Base-by-base conservation (phyloP, 1,140 invertebrate species). In the Chymomyza costata region DNA sequence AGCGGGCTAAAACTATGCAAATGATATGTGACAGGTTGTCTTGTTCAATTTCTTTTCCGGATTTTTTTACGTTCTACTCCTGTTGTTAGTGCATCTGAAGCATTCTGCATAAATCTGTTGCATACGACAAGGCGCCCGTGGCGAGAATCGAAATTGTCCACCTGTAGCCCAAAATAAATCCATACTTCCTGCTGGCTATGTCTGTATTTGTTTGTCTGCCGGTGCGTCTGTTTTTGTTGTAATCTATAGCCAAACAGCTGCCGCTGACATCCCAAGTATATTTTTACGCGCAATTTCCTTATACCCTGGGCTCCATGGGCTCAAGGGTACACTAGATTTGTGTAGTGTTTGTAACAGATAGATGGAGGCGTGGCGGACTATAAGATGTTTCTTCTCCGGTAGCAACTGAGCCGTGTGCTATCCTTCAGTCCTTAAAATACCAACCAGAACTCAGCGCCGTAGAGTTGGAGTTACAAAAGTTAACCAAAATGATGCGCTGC, bases 281-380 rank as follows among this genome's bases (percentile, higher is more conserved):
- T 58, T 62, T 31, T 28, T 56, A 59, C 73, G 59, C 70, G 70
- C 71, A 76, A 70, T 78, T 76, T 65, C 52, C 30, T 50, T 43
- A 55, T 50, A 38, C 37, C 21, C 19, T n/a, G n/a, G n/a, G n/a
- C n/a, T n/a, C n/a, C n/a, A n/a, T n/a, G n/a, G n/a, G n/a, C n/a
- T n/a, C n/a, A n/a, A n/a, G n/a, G n/a, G n/a, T n/a, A n/a, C n/a
- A n/a, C n/a, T n/a, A n/a, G n/a, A n/a, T n/a, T n/a, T n/a, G n/a
- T n/a, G n/a, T n/a, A n/a, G n/a, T n/a, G n/a, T n/a, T n/a, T n/a
- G n/a, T n/a, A n/a, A n/a, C n/a, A n/a, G n/a, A n/a, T n/a, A n/a
- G n/a, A n/a, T n/a, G n/a, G n/a, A n/a, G n/a, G n/a, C n/a, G n/a
- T n/a, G n/a, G n/a, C n/a, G n/a, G n/a, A n/a, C n/a, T n/a, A n/a